Base-by-base conservation (phyloP, 2,888 invertebrate species). In the Cremastobaeus sp. region DNA sequence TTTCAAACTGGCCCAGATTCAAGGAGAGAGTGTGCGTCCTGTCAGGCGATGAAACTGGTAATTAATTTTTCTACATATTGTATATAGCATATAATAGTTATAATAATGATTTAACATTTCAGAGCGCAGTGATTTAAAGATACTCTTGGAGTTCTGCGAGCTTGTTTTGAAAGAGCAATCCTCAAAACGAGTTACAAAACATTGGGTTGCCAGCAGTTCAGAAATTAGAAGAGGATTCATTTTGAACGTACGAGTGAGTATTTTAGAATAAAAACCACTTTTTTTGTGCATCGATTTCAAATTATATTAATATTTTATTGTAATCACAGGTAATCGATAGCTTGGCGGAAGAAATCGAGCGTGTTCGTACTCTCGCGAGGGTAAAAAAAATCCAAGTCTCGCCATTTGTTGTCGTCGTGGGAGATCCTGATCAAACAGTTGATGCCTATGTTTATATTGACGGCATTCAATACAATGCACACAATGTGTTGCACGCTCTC, bases 201-300 rank as follows among this genome's bases (percentile, higher is more conserved):
- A 20, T 1, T 66, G 66, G 66, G 34, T 55, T 8, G 48, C 41
- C 1, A 66, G 47, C 20, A 9, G 15, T 1, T 18, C 12, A 4
- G 66, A 66, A 57, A 57, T 66, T 3, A 55, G 8, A 15, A 57
- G 57, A 30, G 66, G 66, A 2, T 66, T 66, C 21, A 17, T 66
- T 20, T 14, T 57, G 12, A 47, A 66, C 12, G 57, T 66, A 2
- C 43, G 35, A 9, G 39, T 39, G 9, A 39, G 17, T 39, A 39
- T 8, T 30, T n/a, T n/a, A n/a, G n/a, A n/a, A n/a, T n/a, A n/a
- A n/a, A n/a, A n/a, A n/a, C n/a, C n/a, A n/a, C n/a, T n/a, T n/a
- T n/a, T n/a, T n/a, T n/a, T n/a, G n/a, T n/a, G n/a, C n/a, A n/a
- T n/a, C n/a, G n/a, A n/a, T n/a, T n/a, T n/a, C n/a, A n/a, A n/a